Evolutionary conservation across 2,888 invertebrate species (phyloP), one percentile per base, ranked within the genome.

Genomic region (Adineta ricciae): DNA sequence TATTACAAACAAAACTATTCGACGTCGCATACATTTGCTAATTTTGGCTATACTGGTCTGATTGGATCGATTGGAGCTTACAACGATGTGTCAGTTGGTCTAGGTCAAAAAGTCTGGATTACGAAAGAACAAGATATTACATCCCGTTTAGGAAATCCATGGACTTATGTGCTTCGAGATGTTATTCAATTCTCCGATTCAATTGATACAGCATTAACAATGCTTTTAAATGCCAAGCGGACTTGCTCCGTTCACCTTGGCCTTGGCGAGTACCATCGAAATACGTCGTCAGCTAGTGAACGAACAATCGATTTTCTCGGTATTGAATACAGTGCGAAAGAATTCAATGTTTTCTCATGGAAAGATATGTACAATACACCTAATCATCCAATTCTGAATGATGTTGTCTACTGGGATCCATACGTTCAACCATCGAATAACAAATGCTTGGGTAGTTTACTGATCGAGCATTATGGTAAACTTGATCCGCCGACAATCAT

Each of bases 41-140:
- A 78, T n/a, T 41, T 78, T 41, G 78, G 78, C n/a, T 78, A 41
- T 78, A 9, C n/a, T n/a, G 78, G 78, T n/a, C 32, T 41, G 3
- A 41, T 41, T n/a, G 78, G 78, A 41, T 78, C 78, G n/a, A 7
- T 78, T 41, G 14, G 41, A 41, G 78, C 41, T 9, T 78, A 78
- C 5, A 78, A 41, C 14, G 41, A 78, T 41, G 38, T 41, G 1
- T 41, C 78, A 11, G 24, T 78, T 41, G 78, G 78, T n/a, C n/a
- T 78, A 78, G 78, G 41, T n/a, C 24, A 78, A 41, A 78, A 78
- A 38, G 78, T 78, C 14, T 78, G 78, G 78, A 78, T 78, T 41
- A 78, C 78, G 4, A 24, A 64, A 27, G 78, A 78, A 11, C 7
- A 38, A 41, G 78, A 41, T 78, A 78, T 78, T 14, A 41, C 78